Evolutionary conservation across 2,888 invertebrate species (phyloP).

Genomic region (Rhogogaster chlorosoma): DNA sequence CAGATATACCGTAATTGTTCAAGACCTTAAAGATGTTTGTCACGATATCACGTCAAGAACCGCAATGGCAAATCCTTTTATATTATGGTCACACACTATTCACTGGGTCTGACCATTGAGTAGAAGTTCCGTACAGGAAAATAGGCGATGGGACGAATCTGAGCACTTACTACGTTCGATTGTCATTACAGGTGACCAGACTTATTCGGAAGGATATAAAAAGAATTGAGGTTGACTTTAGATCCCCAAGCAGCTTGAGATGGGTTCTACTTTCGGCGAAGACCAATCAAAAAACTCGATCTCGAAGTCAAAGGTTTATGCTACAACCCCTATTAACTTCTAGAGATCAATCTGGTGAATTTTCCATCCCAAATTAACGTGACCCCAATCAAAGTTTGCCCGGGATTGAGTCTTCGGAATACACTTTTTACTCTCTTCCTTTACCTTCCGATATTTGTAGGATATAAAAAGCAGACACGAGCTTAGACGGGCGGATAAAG

Average conservation of each 20-base stretch:
- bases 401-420: neutral
- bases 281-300: conserved; percentile 25
- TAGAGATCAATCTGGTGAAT: conserved; percentile 17
- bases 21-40: neutral
- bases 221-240: neutral
- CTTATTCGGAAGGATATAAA: neutral
- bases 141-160: neutral
- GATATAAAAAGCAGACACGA: neutral
- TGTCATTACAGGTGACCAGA: neutral
- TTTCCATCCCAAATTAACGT: neutral
- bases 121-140: neutral
- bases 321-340: conserved; percentile 16
- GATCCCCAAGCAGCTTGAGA: neutral
- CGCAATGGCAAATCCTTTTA: neutral
- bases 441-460: neutral
- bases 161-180: neutral
- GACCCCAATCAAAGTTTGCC: conserved; percentile 26
- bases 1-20: neutral
- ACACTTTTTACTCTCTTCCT: neutral
- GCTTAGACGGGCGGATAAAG: neutral
- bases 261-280: neutral
- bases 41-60: neutral
- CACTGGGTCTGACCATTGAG: neutral
- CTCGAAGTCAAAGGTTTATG: neutral
- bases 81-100: neutral